Percentiles rank a stretch among this genome's conserved stretches.
Evolutionary conservation across 2,797 vertebrate species (phyloP).

Genomic region (Anniella stebbinsi): DNA sequence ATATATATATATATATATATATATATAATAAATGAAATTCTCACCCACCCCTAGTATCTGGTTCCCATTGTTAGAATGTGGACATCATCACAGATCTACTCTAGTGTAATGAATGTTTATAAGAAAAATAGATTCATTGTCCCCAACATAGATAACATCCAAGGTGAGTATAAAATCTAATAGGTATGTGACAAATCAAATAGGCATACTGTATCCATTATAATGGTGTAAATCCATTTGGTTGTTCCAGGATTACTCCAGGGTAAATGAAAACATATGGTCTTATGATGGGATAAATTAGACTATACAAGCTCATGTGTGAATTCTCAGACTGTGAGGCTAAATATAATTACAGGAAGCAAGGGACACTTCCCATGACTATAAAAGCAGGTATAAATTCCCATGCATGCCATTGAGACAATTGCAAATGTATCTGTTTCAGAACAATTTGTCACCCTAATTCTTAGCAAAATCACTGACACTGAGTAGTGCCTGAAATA

Average conservation of each 20-base stretch:
- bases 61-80: neutral
- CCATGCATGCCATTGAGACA: neutral
- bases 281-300: neutral
- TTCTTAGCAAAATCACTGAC: neutral
- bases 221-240: neutral
- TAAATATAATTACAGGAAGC: neutral
- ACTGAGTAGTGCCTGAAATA: neutral
- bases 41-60: neutral
- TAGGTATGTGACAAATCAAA: neutral
- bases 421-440: neutral
- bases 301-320: neutral
- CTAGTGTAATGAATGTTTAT: neutral
- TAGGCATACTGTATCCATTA: too few relatives aligned
- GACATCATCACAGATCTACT: neutral
- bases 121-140: neutral
- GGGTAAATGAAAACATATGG: too few relatives aligned
- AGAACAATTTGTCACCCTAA: neutral
- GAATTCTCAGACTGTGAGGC: neutral
- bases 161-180: neutral
- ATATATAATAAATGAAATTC: too few relatives aligned
- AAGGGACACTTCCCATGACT: neutral
- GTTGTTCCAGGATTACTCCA: neutral
- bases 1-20: too few relatives aligned
- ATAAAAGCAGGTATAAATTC: neutral
- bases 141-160: neutral